Conservation (phyloP, 1,140 invertebrate species). For the Schlechtendalia chinensis region DNA sequence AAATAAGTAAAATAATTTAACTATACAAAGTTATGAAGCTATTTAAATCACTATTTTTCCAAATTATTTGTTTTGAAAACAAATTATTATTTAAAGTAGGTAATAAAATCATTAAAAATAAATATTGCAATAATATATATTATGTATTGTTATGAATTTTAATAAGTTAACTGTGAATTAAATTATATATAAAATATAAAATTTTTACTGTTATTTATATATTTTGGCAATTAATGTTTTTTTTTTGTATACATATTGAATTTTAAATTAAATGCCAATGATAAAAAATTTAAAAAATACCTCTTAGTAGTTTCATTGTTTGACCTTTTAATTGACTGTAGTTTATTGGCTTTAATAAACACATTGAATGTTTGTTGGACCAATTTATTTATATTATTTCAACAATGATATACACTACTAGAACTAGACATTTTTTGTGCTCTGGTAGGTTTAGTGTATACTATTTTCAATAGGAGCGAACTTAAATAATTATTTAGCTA, state of each 20-base stretch:
- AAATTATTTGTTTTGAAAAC: too few relatives aligned
- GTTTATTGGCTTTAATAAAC: conserved; percentile 44
- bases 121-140: too few relatives aligned
- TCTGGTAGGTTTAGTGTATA: neutral
- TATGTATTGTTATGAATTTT: too few relatives aligned
- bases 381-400: conserved; percentile 40
- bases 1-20: too few relatives aligned
- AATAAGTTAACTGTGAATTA: too few relatives aligned
- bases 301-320: conserved; percentile 22
- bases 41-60: too few relatives aligned
- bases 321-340: conserved; percentile 28
- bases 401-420: neutral
- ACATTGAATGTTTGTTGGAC: conserved; percentile 28
- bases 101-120: too few relatives aligned
- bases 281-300: neutral
- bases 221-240: neutral
- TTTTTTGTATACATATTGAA: neutral
- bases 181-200: too few relatives aligned
- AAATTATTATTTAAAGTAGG: too few relatives aligned
- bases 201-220: neutral
- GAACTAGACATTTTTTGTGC: neutral
- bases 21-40: neutral
- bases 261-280: conserved; percentile 27
- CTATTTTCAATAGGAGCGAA: too few relatives aligned
- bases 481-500: too few relatives aligned